These are phyloP conservation scores for Anthophora plumipes DNA, from an alignment of 2,888 invertebrate species.

Conservation along the genomic window DNA sequence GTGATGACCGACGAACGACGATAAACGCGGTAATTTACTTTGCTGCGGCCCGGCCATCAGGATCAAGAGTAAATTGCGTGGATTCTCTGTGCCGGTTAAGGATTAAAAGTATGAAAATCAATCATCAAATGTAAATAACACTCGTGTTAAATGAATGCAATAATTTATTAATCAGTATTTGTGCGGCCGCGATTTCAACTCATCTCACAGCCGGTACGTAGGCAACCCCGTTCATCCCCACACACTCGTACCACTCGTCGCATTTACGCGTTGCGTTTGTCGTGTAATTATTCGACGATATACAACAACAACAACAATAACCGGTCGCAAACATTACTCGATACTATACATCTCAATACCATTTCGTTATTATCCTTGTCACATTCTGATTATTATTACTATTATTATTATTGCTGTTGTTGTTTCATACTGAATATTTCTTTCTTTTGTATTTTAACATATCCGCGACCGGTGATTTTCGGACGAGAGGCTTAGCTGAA, in stretches of 20 bases:
- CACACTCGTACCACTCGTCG: neutral
- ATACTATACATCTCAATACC: conserved; percentile 5
- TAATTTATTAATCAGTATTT: conserved; percentile 52
- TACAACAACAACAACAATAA: conserved; percentile 20
- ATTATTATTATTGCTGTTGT: too few relatives aligned
- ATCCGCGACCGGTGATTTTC: too few relatives aligned
- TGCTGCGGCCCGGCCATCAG: conserved; percentile 36
- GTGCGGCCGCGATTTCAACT: conserved; percentile 29
- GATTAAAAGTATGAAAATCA: conserved; percentile 61
- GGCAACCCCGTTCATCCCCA: neutral
- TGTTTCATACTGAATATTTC: too few relatives aligned
- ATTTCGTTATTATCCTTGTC: conserved; percentile 2
- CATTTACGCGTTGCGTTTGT: neutral
- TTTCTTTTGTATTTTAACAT: too few relatives aligned
- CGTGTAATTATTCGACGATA: conserved; percentile 29
- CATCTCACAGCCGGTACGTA: conserved; percentile 13
- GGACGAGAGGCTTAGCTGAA: too few relatives aligned
- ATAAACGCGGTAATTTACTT: conserved; percentile 61
- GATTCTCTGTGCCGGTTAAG: conserved; percentile 21
- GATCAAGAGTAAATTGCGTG: conserved; percentile 47
- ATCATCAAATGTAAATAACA: conserved; percentile 54
- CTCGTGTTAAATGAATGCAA: conserved; percentile 43
- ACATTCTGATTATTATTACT: conserved; percentile 25
- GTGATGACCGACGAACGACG: conserved; percentile 31
- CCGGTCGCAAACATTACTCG: conserved; percentile 12